Evolutionary conservation across 2,797 vertebrate genomes (phyloP), one percentile per base, ranked within the genome.

Genomic region (Sciaenops ocellatus): DNA sequence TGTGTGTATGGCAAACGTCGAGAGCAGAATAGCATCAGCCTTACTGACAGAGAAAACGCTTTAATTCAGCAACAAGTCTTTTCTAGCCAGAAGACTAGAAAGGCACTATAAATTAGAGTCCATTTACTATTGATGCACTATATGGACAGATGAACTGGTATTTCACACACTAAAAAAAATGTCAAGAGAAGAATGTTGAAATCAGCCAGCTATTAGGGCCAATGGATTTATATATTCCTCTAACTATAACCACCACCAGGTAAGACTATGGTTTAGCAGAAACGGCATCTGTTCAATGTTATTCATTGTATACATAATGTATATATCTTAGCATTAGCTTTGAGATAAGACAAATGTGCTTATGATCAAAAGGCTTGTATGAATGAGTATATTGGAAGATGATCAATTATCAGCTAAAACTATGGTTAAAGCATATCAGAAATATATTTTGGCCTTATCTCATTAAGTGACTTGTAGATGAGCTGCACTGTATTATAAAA

Each of bases 1-100:
- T 72, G 54, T 75, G 81, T 87, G 70, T 80, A 66, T 79, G 77
- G 44, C 17, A 62, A 84, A 80, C 0, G 22, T 62, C 0, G 16
- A 15, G 18, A 69, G 13, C 9, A 59, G 44, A 80, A 81, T 68
- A 68, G n/a, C 50, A 65, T 11, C 44, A 69, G 59, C 6, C 20
- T 70, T 1, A 59, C 18, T 48, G 56, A 84, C 6, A 55, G 59
- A 51, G 63, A 11, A 0, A 71, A 69, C n/a, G 5, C 38, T 20
- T 54, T 56, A 42, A 77, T 34, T 69, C 10, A 76, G 9, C 34
- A 69, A 66, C 22, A 51, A 18, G 24, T 56, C 46, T 38, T 38
- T 38, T 38, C 8, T 9, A 38, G 8, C 9, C 34, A 38, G 34
- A 38, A 38, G 34, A 38, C 34, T 38, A 38, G 34, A 38, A 38